These are phyloP conservation scores for Chaetops frenatus DNA, from an alignment of 2,113 vertebrate genomes.

Conservation along the genomic window DNA sequence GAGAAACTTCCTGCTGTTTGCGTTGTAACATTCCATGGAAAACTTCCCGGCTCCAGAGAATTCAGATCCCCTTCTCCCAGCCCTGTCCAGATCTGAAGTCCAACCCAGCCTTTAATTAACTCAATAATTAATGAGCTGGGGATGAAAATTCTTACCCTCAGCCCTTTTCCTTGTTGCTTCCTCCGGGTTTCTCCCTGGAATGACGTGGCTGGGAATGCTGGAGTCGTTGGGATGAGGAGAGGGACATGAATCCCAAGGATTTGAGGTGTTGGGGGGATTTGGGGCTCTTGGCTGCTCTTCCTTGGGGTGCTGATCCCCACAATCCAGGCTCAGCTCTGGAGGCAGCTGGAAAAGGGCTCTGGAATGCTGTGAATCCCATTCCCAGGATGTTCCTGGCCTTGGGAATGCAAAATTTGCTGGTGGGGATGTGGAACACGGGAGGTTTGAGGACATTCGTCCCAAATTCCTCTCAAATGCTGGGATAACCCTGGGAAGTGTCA, in stretches of 20 bases:
- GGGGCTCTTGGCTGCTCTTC: background rate
- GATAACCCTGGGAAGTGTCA: fast-evolving
- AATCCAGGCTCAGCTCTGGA: fast-evolving
- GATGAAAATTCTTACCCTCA: background rate
- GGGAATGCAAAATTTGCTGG: background rate
- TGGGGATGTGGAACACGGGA: fast-evolving
- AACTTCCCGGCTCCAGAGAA: background rate
- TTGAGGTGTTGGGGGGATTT: background rate
- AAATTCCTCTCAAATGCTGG: background rate
- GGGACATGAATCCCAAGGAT: background rate
- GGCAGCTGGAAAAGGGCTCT: background rate
- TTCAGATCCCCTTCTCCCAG: background rate
- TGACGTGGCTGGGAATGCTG: background rate
- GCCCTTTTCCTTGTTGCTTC: background rate
- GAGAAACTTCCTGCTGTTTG: background rate
- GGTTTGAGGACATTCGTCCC: fast-evolving
- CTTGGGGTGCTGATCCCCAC: background rate
- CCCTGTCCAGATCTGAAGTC: background rate
- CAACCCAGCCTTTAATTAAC: background rate
- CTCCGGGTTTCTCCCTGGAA: background rate
- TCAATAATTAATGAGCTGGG: background rate
- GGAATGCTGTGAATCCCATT: background rate
- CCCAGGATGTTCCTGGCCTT: background rate
- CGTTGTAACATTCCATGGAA: background rate
- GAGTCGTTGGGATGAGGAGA: background rate